Percentiles rank a stretch among this genome's conserved stretches.
Evolutionary conservation across 2,113 vertebrate species (phyloP).

Genomic region (Tylochromis polylepis): DNA sequence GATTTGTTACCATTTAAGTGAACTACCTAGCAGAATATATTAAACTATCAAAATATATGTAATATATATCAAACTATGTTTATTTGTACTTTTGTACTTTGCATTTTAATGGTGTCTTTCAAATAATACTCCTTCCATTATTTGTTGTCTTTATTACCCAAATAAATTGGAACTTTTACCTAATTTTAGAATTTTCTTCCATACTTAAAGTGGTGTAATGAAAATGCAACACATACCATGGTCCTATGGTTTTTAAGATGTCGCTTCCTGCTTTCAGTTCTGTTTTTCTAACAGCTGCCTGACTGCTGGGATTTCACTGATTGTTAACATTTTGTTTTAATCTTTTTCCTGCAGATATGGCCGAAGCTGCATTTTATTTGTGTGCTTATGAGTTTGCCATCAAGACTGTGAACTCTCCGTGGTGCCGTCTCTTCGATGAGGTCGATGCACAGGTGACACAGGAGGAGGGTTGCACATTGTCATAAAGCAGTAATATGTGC

Average conservation of each 20-base stretch:
- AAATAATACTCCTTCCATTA: not conserved
- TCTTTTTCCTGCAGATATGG: slow-evolving; percentile 76
- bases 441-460: slow-evolving; percentile 82
- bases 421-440: slow-evolving; percentile 87
- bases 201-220: not conserved
- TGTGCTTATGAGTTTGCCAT: slow-evolving; percentile 92
- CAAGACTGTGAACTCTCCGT: slow-evolving; percentile 82
- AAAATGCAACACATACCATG: not conserved
- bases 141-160: not conserved
- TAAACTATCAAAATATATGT: not conserved
- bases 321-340: not conserved
- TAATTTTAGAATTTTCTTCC: not conserved
- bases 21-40: not conserved
- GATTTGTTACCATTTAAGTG: not conserved
- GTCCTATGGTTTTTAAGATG: not conserved
- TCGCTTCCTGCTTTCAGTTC: not conserved
- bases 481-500: not conserved
- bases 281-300: not conserved
- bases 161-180: not conserved
- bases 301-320: not conserved
- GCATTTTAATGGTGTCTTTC: not conserved
- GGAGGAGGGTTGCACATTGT: not conserved
- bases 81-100: not conserved
- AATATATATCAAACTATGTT: not conserved
- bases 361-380: slow-evolving; percentile 88